These are phyloP conservation scores for Lethrus apterus DNA, from an alignment of 1,140 invertebrate genomes.

Conservation along the genomic window DNA sequence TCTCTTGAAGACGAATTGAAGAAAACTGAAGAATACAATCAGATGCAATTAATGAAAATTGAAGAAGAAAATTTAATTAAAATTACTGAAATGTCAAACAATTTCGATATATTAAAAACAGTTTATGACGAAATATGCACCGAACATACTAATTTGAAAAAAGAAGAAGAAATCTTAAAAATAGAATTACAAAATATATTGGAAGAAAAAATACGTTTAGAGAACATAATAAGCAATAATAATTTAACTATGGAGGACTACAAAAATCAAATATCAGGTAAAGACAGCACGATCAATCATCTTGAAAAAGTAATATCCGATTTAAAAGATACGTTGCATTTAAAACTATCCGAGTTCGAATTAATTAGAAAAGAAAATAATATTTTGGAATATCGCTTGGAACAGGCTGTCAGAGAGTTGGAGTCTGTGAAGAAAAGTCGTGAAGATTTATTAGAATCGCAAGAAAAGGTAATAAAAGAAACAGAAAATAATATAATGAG, in stretches of 20 bases:
- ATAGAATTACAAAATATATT: neutral
- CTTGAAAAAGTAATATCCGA: conserved; percentile 4
- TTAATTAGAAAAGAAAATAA: conserved; percentile 16
- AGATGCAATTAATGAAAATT: conserved; percentile 3
- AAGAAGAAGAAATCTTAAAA: conserved; percentile 5
- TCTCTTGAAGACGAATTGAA: conserved; percentile 2
- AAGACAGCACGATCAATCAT: neutral
- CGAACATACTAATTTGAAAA: neutral
- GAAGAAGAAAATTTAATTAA: conserved; percentile 5
- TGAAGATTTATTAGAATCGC: conserved; percentile 23
- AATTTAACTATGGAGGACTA: neutral
- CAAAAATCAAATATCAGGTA: neutral
- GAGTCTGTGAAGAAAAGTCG: conserved; percentile 21
- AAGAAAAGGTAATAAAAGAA: conserved; percentile 28
- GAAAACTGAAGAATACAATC: neutral
- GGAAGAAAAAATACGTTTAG: neutral
- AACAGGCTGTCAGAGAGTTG: conserved; percentile 18
- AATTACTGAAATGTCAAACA: conserved; percentile 1
- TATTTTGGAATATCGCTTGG: conserved; percentile 9
- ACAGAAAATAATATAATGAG: conserved; percentile 22
- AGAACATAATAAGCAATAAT: neutral
- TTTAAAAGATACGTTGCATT: conserved; percentile 4
- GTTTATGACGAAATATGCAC: neutral
- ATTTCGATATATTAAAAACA: conserved; percentile 1
- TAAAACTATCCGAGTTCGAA: conserved; percentile 6